These are phyloP conservation scores for Cyclophora albipunctata DNA, from an alignment of 2,888 invertebrate genomes.

Conservation along the genomic window DNA sequence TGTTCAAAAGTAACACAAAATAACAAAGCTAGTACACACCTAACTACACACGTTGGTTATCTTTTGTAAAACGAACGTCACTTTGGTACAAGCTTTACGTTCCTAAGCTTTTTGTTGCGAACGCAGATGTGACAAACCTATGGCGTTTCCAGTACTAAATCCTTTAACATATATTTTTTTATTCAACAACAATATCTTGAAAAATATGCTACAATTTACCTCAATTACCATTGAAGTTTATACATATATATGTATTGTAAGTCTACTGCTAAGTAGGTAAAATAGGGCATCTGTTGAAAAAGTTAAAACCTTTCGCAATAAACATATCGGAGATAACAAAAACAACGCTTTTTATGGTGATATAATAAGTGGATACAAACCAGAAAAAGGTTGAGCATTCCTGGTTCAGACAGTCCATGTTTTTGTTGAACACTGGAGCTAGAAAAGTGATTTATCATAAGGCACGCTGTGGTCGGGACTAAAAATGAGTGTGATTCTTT, in stretches of 20 bases:
- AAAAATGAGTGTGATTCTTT: constrained; percentile 68
- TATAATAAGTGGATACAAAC: too few relatives aligned
- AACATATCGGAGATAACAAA: too few relatives aligned
- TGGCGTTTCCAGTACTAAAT: too few relatives aligned
- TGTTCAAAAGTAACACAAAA: constrained; percentile 8
- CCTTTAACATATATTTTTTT: too few relatives aligned
- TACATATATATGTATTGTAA: too few relatives aligned
- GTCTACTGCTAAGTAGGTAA: too few relatives aligned
- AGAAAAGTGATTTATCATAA: constrained; percentile 70
- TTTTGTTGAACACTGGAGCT: constrained; percentile 48
- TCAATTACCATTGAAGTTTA: too few relatives aligned
- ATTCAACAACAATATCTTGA: too few relatives aligned
- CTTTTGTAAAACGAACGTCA: constrained; percentile 43
- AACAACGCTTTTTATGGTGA: too few relatives aligned
- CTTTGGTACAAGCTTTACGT: constrained; percentile 51
- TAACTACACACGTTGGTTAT: constrained; percentile 28
- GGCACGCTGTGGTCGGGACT: constrained; percentile 64
- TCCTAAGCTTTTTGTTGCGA: constrained; percentile 8
- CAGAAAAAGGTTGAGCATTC: background rate
- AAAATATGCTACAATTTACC: too few relatives aligned
- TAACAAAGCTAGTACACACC: constrained; percentile 12
- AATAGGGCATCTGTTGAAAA: too few relatives aligned
- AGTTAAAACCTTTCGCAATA: too few relatives aligned
- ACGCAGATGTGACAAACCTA: background rate
- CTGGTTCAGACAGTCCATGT: constrained; percentile 25